A percentile compares a stretch with the other conserved stretches of the same genome.
These are phyloP conservation scores for Percina caprodes DNA, from an alignment of 2,113 vertebrate species.

Conservation along the genomic window DNA sequence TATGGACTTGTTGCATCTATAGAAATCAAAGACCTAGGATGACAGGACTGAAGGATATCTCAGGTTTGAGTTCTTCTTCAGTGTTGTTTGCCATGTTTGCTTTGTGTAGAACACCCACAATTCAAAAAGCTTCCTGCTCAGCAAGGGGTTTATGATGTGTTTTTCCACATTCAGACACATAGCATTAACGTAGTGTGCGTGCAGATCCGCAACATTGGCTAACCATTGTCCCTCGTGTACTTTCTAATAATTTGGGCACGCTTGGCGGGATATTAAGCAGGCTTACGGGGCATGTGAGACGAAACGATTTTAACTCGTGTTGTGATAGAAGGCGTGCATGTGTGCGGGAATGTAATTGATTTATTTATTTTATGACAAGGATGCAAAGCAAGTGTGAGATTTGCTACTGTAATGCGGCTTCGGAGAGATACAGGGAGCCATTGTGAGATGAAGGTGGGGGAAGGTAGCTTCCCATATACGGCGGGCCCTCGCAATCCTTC, in stretches of 20 bases:
- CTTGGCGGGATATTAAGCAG: constrained; percentile 74
- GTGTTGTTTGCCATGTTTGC: constrained; percentile 44
- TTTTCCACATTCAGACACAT: constrained; percentile 47
- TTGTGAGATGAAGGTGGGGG: constrained; percentile 73
- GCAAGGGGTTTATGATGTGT: constrained; percentile 57
- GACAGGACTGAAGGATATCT: constrained; percentile 33
- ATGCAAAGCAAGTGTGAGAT: constrained; percentile 82
- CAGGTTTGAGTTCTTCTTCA: constrained; percentile 50
- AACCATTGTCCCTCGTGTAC: constrained; percentile 71
- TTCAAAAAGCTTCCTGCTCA: constrained; percentile 52
- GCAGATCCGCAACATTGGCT: constrained; percentile 66
- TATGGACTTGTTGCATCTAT: constrained; percentile 77
- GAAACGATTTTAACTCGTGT: constrained; percentile 72
- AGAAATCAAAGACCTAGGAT: constrained; percentile 42
- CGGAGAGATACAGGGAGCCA: constrained; percentile 63
- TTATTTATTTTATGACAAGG: constrained; percentile 79
- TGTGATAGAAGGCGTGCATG: constrained; percentile 53
- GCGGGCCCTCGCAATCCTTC: constrained; percentile 73
- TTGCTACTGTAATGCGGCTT: constrained; percentile 80
- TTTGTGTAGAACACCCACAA: constrained; percentile 77
- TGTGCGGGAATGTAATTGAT: constrained; percentile 79
- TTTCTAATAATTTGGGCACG: constrained; percentile 78
- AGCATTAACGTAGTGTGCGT: constrained; percentile 54
- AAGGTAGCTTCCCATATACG: constrained; percentile 73
- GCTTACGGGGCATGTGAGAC: constrained; percentile 76